These are phyloP conservation scores for Apolygus lucorum DNA, from an alignment of 1,140 invertebrate species.

Conservation along the genomic window DNA sequence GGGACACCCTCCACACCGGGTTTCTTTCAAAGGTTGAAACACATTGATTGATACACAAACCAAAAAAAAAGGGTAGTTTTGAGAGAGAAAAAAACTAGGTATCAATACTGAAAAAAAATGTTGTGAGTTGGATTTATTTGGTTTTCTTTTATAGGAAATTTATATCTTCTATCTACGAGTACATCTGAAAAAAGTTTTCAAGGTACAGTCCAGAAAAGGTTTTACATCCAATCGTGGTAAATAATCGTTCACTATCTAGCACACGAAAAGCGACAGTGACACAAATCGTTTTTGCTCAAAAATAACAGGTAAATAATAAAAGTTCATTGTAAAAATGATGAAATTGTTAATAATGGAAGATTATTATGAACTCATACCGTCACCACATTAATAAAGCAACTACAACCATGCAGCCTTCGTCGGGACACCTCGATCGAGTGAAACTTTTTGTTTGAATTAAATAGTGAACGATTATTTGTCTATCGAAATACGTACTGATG, in stretches of 20 bases:
- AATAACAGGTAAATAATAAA: background rate
- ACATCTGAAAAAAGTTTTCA: slow-evolving; percentile 7
- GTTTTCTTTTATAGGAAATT: background rate
- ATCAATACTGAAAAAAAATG: slow-evolving; percentile 23
- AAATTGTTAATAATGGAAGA: too few species aligned
- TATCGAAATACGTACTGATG: background rate
- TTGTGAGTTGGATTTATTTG: slow-evolving; percentile 30
- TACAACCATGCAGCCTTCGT: background rate
- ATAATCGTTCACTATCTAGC: slow-evolving; percentile 28
- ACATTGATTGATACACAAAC: background rate
- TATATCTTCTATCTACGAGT: background rate
- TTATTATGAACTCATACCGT: slow-evolving; percentile 7
- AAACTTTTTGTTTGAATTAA: too few species aligned
- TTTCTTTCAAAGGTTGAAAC: too few species aligned
- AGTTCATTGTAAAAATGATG: too few species aligned
- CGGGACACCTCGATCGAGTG: too few species aligned
- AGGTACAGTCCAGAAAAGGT: background rate
- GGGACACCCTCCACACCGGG: too few species aligned
- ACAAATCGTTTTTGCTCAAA: background rate
- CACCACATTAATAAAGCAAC: slow-evolving; percentile 24
- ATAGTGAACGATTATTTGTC: slow-evolving; percentile 26
- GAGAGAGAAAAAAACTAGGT: background rate
- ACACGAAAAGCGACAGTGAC: background rate
- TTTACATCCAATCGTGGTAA: too few species aligned
- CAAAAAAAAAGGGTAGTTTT: background rate